Conservation (phyloP, 2,113 vertebrate genomes). For the Mormoops blainvillei region DNA sequence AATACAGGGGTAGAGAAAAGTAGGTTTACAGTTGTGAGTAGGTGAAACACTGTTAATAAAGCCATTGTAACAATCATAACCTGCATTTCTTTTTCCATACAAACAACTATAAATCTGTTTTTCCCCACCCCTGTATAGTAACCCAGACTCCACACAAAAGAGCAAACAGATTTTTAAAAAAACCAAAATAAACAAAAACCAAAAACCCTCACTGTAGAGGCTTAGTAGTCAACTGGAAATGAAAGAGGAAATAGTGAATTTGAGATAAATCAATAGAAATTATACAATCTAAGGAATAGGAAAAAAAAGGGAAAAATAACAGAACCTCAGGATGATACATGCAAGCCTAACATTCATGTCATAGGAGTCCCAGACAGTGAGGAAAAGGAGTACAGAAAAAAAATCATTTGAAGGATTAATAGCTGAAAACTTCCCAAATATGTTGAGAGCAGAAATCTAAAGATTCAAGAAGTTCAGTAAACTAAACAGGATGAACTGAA, state of each 20-base stretch:
- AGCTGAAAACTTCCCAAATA: neutral
- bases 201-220: neutral
- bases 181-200: neutral
- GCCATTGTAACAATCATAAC: too few species aligned
- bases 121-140: neutral
- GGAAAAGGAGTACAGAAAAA: neutral
- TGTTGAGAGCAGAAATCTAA: neutral
- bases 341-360: neutral
- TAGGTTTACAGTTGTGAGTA: neutral
- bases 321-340: neutral
- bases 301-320: neutral
- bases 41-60: too few species aligned
- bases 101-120: too few species aligned
- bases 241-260: neutral
- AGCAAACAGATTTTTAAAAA: neutral
- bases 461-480: neutral
- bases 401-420: neutral
- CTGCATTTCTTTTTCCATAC: too few species aligned
- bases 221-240: neutral
- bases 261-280: neutral
- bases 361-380: neutral
- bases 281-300: neutral
- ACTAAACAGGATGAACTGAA: neutral
- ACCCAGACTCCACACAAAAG: neutral
- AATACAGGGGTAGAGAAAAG: neutral